Conservation (phyloP, 1,140 invertebrate species). For the Orius laevigatus region DNA sequence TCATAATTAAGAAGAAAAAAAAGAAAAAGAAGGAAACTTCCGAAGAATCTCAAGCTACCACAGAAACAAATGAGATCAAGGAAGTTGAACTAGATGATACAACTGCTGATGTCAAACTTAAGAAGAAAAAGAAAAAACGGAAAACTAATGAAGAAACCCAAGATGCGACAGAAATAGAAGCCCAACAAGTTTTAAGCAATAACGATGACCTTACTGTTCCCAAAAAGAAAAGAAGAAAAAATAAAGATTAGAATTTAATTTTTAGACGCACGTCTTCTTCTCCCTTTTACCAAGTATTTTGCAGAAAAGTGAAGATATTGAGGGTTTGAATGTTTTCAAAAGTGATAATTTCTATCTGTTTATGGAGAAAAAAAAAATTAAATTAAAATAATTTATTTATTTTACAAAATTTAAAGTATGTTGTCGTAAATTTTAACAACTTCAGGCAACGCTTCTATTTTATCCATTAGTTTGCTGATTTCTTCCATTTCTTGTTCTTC, state of each 20-base stretch:
- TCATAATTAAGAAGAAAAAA: neutral
- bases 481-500: slow-evolving; percentile 27
- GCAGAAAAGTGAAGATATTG: neutral
- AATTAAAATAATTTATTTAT: slow-evolving; percentile 2
- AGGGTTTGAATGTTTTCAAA: neutral
- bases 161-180: neutral
- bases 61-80: neutral
- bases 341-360: neutral
- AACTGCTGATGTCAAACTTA: neutral
- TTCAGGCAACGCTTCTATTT: slow-evolving; percentile 30
- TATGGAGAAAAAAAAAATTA: neutral
- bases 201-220: neutral
- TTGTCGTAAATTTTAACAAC: slow-evolving; percentile 35
- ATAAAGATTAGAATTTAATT: neutral
- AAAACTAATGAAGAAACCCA: neutral
- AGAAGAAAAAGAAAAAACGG: neutral
- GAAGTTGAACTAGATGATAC: too few relatives aligned
- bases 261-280: neutral
- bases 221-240: neutral
- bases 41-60: neutral
- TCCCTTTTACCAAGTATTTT: neutral
- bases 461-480: slow-evolving; percentile 27
- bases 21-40: neutral
- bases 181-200: neutral
- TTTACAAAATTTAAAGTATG: slow-evolving; percentile 24